phyloP scores from a whole-genome alignment of 2,113 vertebrate genomes.

The Acanthochromis polyacanthus region DNA sequence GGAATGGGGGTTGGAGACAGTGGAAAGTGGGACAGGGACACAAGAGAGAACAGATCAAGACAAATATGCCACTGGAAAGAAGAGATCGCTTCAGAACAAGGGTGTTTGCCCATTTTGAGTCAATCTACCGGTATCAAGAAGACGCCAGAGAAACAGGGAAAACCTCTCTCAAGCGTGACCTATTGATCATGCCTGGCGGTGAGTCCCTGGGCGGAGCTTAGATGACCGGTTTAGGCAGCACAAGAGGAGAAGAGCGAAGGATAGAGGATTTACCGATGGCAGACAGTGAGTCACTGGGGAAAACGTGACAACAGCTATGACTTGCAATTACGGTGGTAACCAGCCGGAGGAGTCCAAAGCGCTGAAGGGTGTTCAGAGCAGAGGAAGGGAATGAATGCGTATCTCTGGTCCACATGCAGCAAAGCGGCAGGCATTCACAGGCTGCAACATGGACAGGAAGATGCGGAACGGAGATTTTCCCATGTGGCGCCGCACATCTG shows the following conservation, averaged over 20 bases:
- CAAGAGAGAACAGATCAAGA: slow-evolving; percentile 21
- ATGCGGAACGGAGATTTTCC: slow-evolving; percentile 30
- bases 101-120: slow-evolving; percentile 56
- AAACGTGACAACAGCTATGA: slow-evolving; percentile 39
- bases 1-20: background rate
- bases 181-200: slow-evolving; percentile 53
- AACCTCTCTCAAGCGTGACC: slow-evolving; percentile 52
- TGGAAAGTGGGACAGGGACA: slow-evolving; percentile 41
- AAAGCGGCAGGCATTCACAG: slow-evolving; percentile 16
- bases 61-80: slow-evolving; percentile 15
- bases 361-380: slow-evolving; percentile 5
- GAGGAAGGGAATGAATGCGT: background rate
- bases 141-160: slow-evolving; percentile 39
- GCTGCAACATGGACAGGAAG: slow-evolving; percentile 3
- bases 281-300: slow-evolving; percentile 48
- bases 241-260: background rate
- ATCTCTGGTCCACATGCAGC: slow-evolving; percentile 10
- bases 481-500: slow-evolving; percentile 40
- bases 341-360: slow-evolving; percentile 17
- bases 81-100: slow-evolving; percentile 24
- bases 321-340: slow-evolving; percentile 51
- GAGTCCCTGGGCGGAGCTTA: slow-evolving; percentile 38
- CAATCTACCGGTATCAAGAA: slow-evolving; percentile 22
- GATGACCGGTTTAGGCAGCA: slow-evolving; percentile 34
- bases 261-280: slow-evolving; percentile 22